phyloP scores from a whole-genome alignment of 92 coral and sea anemone species.

The Muricea muricata region DNA sequence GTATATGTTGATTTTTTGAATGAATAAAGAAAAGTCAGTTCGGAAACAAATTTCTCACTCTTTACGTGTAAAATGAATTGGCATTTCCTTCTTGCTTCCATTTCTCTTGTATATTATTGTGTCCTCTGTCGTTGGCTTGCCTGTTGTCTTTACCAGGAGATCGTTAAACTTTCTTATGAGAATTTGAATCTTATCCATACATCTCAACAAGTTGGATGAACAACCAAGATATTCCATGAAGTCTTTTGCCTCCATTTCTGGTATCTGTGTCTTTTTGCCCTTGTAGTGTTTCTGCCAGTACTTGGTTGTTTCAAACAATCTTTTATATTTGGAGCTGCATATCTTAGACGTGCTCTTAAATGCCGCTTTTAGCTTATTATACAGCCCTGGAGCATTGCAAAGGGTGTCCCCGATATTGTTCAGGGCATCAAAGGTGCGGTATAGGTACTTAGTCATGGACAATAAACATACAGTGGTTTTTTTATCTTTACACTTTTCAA shows the following conservation, averaged over 20 bases:
- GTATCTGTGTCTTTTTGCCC: not conserved
- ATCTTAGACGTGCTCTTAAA: not conserved
- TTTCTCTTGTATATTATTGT: not conserved
- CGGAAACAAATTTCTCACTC: too few species aligned
- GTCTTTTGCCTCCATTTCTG: not conserved
- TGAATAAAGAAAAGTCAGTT: too few species aligned
- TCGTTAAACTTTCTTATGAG: not conserved
- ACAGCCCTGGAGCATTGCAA: not conserved
- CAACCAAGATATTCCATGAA: not conserved
- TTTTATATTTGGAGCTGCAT: too few species aligned
- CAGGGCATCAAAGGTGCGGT: constrained; percentile 57
- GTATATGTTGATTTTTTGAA: too few species aligned
- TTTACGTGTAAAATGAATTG: not conserved
- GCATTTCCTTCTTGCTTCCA: not conserved
- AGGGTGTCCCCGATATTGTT: not conserved
- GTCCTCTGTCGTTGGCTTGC: not conserved
- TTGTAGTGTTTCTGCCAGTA: not conserved
- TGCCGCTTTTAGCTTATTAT: not conserved
- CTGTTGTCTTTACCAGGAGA: not conserved
- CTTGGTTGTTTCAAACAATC: too few species aligned
- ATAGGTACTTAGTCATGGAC: constrained; percentile 61
- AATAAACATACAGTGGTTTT: constrained; percentile 23
- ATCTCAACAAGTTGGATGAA: not conserved
- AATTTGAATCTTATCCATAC: not conserved
- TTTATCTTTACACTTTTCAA: constrained; percentile 17